These are phyloP conservation scores for Serinus canaria DNA, from an alignment of 2,113 vertebrate genomes.

Conservation along the genomic window DNA sequence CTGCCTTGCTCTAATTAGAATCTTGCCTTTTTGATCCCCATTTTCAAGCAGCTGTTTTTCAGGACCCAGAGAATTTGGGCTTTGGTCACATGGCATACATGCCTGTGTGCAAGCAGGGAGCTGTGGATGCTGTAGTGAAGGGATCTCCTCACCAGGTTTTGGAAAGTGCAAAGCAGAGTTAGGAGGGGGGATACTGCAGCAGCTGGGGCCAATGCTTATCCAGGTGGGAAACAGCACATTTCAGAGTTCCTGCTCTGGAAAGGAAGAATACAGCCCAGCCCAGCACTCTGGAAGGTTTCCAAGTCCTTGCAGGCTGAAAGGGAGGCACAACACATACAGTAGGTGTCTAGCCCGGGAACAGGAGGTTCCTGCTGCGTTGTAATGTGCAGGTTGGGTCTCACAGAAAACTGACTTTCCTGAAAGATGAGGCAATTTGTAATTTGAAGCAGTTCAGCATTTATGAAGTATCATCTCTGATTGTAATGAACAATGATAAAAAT, in stretches of 20 bases:
- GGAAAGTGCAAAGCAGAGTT: background rate
- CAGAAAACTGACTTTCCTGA: background rate
- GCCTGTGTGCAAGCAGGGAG: background rate
- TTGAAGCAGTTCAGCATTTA: background rate
- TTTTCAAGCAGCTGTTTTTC: background rate
- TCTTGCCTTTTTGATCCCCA: background rate
- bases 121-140: background rate
- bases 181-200: rapidly evolving
- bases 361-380: background rate
- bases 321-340: background rate
- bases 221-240: background rate
- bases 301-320: background rate
- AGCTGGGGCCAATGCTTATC: background rate
- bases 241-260: background rate
- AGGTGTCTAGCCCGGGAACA: rapidly evolving
- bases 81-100: rapidly evolving
- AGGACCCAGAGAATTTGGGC: background rate
- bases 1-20: background rate
- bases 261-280: background rate
- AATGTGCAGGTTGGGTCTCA: background rate
- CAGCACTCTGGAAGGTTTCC: background rate
- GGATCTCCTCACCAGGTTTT: background rate
- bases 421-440: background rate
- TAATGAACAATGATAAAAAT: background rate
- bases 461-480: background rate